These are phyloP conservation scores for Lacerta viridis DNA, from an alignment of 2,797 vertebrate species.

Conservation along the genomic window DNA sequence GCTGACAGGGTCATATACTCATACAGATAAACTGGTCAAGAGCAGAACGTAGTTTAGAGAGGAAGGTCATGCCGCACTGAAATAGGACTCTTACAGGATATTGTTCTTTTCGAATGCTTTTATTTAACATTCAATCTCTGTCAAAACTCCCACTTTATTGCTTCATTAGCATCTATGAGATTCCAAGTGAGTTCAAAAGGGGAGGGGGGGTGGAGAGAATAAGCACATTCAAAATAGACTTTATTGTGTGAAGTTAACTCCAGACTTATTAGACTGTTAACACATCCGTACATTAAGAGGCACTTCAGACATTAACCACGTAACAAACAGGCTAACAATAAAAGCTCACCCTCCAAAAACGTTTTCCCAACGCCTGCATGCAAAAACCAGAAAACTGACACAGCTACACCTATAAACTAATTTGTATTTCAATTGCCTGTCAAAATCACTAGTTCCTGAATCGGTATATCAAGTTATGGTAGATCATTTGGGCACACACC, in stretches of 20 bases:
- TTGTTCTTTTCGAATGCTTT: constrained; percentile 12
- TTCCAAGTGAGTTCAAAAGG: constrained; percentile 10
- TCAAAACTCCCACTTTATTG: constrained; percentile 36
- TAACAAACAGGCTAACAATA: neutral
- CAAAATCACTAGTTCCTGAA: constrained; percentile 8
- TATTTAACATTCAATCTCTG: constrained; percentile 36
- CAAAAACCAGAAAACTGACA: neutral
- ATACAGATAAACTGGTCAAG: constrained; percentile 16
- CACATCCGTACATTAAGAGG: constrained; percentile 21
- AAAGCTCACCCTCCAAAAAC: too few relatives aligned
- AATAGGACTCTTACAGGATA: constrained; percentile 35
- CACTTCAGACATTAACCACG: constrained; percentile 3
- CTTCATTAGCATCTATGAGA: constrained; percentile 16
- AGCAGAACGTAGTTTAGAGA: constrained; percentile 6
- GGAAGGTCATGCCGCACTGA: neutral
- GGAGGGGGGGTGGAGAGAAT: neutral
- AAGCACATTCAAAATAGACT: constrained; percentile 13
- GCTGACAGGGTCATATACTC: neutral
- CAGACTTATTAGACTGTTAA: constrained; percentile 28
- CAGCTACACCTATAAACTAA: neutral
- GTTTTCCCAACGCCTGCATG: neutral
- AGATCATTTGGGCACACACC: neutral
- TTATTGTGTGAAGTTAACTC: constrained; percentile 32
- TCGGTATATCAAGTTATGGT: neutral
- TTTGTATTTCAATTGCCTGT: constrained; percentile 18